Evolutionary conservation across 2,113 vertebrate species (phyloP).

Genomic region (Phalacrocorax aristotelis): DNA sequence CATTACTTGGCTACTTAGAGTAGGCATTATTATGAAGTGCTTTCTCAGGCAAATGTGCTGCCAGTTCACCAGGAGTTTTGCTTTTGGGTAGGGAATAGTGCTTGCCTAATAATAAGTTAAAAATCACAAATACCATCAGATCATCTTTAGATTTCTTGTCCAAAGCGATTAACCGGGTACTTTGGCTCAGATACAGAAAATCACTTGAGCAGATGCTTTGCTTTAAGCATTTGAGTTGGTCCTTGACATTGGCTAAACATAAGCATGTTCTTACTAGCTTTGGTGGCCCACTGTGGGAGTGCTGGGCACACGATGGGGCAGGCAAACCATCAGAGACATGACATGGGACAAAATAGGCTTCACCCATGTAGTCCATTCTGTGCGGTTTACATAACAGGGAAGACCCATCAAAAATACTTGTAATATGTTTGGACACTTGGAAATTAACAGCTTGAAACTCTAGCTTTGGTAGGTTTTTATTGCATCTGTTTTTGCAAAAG

Average conservation of each 20-base stretch:
- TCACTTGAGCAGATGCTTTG: not conserved
- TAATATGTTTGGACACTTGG: not conserved
- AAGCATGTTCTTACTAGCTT: not conserved
- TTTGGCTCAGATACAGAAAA: not conserved
- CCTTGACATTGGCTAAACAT: not conserved
- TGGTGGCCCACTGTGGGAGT: not conserved
- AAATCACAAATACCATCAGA: not conserved
- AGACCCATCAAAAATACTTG: not conserved
- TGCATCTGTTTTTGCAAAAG: not conserved
- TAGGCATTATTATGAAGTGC: not conserved
- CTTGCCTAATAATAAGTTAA: not conserved
- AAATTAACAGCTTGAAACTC: not conserved
- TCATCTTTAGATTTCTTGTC: not conserved
- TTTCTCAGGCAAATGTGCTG: not conserved
- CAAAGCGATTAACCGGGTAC: not conserved
- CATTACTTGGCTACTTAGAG: not conserved
- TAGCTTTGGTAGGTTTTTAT: not conserved
- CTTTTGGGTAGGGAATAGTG: not conserved
- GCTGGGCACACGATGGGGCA: not conserved
- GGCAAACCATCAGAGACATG: not conserved
- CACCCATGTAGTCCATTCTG: not conserved
- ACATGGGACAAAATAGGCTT: not conserved
- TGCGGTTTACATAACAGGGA: not conserved
- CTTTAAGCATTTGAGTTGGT: not conserved
- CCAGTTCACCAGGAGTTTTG: not conserved